A percentile compares a stretch with the other conserved stretches of the same genome.
Evolutionary conservation across 1,140 invertebrate species (phyloP).

Genomic region (Caerostris extrusa): DNA sequence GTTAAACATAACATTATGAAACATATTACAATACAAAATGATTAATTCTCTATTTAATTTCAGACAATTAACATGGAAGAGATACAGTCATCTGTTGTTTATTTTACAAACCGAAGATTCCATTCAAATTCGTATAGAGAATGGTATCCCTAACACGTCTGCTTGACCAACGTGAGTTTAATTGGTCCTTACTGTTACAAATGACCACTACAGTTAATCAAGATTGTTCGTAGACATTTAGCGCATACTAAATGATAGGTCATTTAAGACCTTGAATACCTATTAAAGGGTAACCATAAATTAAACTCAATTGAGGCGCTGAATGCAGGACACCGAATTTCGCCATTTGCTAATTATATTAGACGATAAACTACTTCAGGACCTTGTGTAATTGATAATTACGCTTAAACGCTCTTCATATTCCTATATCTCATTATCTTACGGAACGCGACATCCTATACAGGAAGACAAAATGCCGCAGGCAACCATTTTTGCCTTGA

Average conservation of each 20-base stretch:
- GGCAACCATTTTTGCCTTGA: slow-evolving; percentile 33
- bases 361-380: slow-evolving; percentile 64
- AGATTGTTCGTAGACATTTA: slow-evolving; percentile 55
- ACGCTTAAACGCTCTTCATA: slow-evolving; percentile 61
- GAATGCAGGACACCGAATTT: slow-evolving; percentile 39
- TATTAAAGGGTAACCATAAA: slow-evolving; percentile 67
- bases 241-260: slow-evolving; percentile 53
- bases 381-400: slow-evolving; percentile 64
- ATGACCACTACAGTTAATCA: slow-evolving; percentile 50
- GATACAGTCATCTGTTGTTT: no score
- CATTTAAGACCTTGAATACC: slow-evolving; percentile 57
- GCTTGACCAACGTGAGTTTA: background rate
- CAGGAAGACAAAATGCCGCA: slow-evolving; percentile 16
- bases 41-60: no score
- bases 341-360: slow-evolving; percentile 62
- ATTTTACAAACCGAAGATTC: no score
- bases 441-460: background rate
- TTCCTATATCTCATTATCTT: slow-evolving; percentile 55
- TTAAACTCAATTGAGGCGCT: slow-evolving; percentile 40
- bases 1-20: no score
- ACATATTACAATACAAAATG: no score
- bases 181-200: slow-evolving; percentile 28
- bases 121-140: no score
- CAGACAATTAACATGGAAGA: no score
- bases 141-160: no score